phyloP scores from a whole-genome alignment of 2,888 invertebrate species.

The Dryococelus australis region DNA sequence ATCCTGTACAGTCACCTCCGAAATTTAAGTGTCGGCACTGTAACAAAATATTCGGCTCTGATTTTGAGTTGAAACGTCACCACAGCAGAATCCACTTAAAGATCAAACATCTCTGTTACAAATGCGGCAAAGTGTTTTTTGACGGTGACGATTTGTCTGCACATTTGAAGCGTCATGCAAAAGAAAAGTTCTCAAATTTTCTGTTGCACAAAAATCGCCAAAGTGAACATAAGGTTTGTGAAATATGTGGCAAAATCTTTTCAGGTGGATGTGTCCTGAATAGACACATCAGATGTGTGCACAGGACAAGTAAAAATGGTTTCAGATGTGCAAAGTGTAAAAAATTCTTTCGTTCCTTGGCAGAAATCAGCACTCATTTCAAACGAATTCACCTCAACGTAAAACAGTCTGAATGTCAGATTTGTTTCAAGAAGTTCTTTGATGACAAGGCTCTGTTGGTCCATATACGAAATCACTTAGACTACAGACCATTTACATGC shows the following conservation, averaged over 20 bases:
- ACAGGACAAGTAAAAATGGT: not conserved
- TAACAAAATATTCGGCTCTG: not conserved
- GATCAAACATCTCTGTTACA: not conserved
- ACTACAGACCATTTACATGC: not conserved
- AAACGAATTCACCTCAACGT: not conserved
- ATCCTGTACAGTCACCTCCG: not conserved
- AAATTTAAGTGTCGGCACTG: not conserved
- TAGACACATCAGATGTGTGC: not conserved
- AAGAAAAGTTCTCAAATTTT: not conserved
- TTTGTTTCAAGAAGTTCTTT: slow-evolving; percentile 17
- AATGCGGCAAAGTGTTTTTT: not conserved
- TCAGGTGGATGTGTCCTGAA: not conserved
- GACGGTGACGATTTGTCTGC: not conserved
- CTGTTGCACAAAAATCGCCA: not conserved
- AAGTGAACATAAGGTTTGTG: slow-evolving; percentile 12
- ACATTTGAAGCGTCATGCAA: not conserved
- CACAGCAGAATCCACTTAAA: not conserved
- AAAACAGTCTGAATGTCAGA: not conserved
- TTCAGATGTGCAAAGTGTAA: not conserved
- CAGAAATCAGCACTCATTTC: not conserved
- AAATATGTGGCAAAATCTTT: slow-evolving; percentile 18
- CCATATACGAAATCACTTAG: not conserved
- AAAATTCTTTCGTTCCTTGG: not conserved
- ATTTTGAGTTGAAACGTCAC: not conserved
- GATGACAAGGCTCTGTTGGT: not conserved